A percentile compares a stretch with the other conserved stretches of the same genome.
phyloP scores from a whole-genome alignment of 2,797 vertebrate species.

The Mallotus villosus region DNA sequence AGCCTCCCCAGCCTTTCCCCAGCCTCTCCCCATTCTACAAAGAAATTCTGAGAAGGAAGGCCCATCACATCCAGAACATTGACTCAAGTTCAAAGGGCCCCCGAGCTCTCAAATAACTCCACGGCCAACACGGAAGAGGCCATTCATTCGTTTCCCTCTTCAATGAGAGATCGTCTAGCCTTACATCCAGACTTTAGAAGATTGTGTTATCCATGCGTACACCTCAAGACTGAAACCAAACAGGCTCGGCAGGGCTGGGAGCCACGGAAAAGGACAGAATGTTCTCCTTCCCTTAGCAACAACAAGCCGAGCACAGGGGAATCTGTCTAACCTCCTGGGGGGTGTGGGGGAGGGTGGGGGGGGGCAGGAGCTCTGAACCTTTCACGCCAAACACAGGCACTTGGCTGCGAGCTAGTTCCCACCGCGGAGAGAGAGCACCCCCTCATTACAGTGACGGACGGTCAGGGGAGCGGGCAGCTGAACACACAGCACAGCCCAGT shows the following conservation, averaged over 20 bases:
- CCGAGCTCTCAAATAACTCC: no score
- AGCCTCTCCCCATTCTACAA: no score
- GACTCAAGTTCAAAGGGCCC: no score
- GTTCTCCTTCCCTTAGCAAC: constrained; percentile 43
- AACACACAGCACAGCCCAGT: background rate
- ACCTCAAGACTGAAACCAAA: constrained; percentile 18
- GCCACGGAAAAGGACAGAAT: constrained; percentile 46
- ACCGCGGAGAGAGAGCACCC: background rate
- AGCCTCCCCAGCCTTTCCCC: no score
- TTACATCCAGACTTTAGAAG: background rate
- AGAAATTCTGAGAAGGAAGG: no score
- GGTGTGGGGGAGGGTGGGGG: constrained; percentile 26
- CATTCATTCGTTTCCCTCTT: no score
- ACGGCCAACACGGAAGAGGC: no score
- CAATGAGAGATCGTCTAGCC: background rate
- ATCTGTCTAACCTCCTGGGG: background rate
- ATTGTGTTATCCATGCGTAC: background rate
- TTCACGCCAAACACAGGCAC: constrained; percentile 12
- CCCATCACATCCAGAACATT: no score
- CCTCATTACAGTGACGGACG: background rate
- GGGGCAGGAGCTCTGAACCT: constrained; percentile 13
- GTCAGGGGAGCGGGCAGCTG: background rate
- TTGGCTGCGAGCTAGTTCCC: constrained; percentile 17
- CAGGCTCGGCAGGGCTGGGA: constrained; percentile 1
- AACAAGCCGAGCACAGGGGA: constrained; percentile 12